These are phyloP conservation scores for Alectura lathami DNA, from an alignment of 2,113 vertebrate species.

Conservation along the genomic window DNA sequence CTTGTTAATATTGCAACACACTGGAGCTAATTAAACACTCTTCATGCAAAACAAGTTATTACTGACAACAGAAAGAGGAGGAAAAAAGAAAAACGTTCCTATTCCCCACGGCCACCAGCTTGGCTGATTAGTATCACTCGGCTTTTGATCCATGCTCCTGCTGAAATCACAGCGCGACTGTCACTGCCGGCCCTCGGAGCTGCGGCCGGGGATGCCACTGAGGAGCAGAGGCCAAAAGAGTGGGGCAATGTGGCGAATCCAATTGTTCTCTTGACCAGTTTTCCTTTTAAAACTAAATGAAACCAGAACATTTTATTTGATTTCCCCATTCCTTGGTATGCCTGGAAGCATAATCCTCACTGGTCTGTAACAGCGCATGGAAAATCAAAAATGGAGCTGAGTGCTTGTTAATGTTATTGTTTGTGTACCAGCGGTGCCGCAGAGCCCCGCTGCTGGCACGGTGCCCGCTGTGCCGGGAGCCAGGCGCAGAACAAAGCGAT, in stretches of 20 bases:
- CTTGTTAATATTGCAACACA: slow-evolving; percentile 76
- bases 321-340: not conserved
- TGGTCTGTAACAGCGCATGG: not conserved
- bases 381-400: not conserved
- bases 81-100: not conserved
- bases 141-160: not conserved
- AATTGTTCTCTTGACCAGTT: not conserved
- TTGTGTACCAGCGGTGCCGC: rapidly evolving
- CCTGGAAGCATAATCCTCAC: not conserved
- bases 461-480: rapidly evolving
- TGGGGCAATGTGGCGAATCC: not conserved
- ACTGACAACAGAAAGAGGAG: slow-evolving; percentile 50
- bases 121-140: slow-evolving; percentile 53
- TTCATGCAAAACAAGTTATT: slow-evolving; percentile 75
- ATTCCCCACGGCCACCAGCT: slow-evolving; percentile 52
- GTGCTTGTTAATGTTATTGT: not conserved
- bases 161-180: not conserved
- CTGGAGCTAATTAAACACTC: slow-evolving; percentile 74
- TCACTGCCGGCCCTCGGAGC: not conserved
- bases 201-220: not conserved
- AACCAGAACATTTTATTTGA: not conserved
- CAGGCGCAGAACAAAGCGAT: rapidly evolving
- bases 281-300: slow-evolving; percentile 39
- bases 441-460: rapidly evolving
- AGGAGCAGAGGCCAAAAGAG: not conserved